Evolutionary conservation across 1,140 invertebrate genomes (phyloP), one percentile per base, ranked within the genome.

Genomic region (Drosophila elegans): DNA sequence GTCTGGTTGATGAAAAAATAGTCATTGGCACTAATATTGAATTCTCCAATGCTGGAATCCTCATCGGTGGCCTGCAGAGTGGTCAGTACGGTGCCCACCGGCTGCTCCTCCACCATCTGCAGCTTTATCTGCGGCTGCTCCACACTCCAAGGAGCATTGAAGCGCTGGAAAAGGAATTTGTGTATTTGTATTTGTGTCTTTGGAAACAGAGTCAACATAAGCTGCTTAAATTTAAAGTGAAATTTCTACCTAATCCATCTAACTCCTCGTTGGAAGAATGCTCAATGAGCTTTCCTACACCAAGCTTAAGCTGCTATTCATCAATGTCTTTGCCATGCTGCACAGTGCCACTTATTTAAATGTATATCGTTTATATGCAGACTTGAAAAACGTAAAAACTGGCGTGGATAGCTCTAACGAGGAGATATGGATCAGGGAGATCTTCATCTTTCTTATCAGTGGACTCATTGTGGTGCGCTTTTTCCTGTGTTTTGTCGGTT

Each of bases 21-120:
- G 4, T 95, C 94, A 88, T 94, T 97, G 2, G 44, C 46, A 4
- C 77, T 78, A 2, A 92, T 91, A 13, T 79, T 86, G 79, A 97
- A 97, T 66, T 95, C 94, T 11, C 95, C 95, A 73, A 97, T 97
- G 57, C 96, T 96, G 1, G 97, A 97, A 78, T 98, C 97, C 38
- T 94, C 93, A 92, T 99, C 97, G 5, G 94, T 95, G 12, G 97
- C 97, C 21, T 95, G 95, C 64, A 97, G 96, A 6, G 95, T 97
- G 6, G 95, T 95, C 1, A 98, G 94, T 29, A 97, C 94, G 0
- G 96, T 96, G 27, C 96, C 97, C 10, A 95, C 92, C 0, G 97
- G 96, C 78, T 97, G 96, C 92, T 98, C 97, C 93, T 98, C 97
- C 52, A 95, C 93, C 67, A 98, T 94, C 73, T 95, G 95, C 83